phyloP scores from a whole-genome alignment of 2,888 invertebrate species.

The Ypsolopha sequella region DNA sequence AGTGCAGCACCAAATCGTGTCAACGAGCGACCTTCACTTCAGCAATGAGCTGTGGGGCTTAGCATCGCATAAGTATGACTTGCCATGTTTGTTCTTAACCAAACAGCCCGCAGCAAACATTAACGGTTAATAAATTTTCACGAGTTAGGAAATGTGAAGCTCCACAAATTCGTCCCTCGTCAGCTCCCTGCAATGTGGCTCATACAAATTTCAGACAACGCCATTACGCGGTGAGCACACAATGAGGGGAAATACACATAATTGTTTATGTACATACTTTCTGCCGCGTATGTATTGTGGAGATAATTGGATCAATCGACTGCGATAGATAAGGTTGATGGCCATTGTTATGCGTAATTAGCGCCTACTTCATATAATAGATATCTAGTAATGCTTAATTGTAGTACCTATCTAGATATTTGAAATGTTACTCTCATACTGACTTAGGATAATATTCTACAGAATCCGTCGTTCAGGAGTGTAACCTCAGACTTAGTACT shows the following conservation, averaged over 20 bases:
- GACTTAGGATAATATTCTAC: too few relatives aligned
- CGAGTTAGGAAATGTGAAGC: constrained; percentile 19
- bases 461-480: too few relatives aligned
- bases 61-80: not conserved
- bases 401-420: too few relatives aligned
- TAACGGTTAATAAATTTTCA: constrained; percentile 30
- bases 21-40: not conserved
- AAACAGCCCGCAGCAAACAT: constrained; percentile 12
- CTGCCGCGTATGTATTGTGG: not conserved
- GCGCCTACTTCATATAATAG: not conserved
- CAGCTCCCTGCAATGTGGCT: constrained; percentile 22
- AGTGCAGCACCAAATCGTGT: not conserved
- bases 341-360: not conserved
- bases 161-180: constrained; percentile 19
- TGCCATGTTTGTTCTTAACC: too few relatives aligned
- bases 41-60: not conserved
- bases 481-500: too few relatives aligned
- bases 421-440: too few relatives aligned
- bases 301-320: not conserved
- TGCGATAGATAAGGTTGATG: not conserved
- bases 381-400: too few relatives aligned
- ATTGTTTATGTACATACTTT: too few relatives aligned
- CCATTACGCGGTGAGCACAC: constrained; percentile 28
- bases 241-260: not conserved
- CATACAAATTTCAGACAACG: constrained; percentile 35